phyloP scores from a whole-genome alignment of 2,888 invertebrate genomes.

The Parapristionchus giblindavisi region DNA sequence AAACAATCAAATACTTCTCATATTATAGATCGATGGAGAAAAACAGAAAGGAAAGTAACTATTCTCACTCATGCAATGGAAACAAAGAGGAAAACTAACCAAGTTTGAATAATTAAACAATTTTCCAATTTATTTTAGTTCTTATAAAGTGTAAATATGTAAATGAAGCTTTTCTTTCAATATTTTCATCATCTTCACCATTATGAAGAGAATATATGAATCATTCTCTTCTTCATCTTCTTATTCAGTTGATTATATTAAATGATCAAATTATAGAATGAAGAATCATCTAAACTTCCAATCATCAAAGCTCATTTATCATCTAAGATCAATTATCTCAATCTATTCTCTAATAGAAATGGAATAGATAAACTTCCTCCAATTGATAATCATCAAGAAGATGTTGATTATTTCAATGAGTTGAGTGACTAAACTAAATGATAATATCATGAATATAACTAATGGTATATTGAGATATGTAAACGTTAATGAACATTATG shows the following conservation, averaged over 20 bases:
- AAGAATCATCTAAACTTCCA: conserved; percentile 1
- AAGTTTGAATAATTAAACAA: not conserved
- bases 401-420: conserved; percentile 7
- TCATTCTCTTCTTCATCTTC: not conserved
- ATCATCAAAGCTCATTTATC: not conserved
- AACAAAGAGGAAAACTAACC: not conserved
- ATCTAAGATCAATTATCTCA: not conserved
- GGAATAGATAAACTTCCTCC: not conserved
- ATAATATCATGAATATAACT: not conserved
- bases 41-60: conserved; percentile 26
- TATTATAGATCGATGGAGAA: conserved; percentile 21
- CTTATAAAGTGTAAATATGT: too few relatives aligned
- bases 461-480: not conserved
- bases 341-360: not conserved
- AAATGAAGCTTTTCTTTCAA: too few relatives aligned
- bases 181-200: too few relatives aligned
- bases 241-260: not conserved
- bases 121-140: too few relatives aligned
- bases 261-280: not conserved
- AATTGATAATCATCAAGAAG: not conserved
- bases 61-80: conserved; percentile 3
- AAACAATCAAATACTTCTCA: too few relatives aligned
- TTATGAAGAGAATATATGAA: not conserved
- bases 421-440: too few relatives aligned
- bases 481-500: conserved; percentile 8